Evolutionary conservation across 2,113 vertebrate genomes (phyloP), one percentile per base, ranked within the genome.

Genomic region (Ceratotherium simum): DNA sequence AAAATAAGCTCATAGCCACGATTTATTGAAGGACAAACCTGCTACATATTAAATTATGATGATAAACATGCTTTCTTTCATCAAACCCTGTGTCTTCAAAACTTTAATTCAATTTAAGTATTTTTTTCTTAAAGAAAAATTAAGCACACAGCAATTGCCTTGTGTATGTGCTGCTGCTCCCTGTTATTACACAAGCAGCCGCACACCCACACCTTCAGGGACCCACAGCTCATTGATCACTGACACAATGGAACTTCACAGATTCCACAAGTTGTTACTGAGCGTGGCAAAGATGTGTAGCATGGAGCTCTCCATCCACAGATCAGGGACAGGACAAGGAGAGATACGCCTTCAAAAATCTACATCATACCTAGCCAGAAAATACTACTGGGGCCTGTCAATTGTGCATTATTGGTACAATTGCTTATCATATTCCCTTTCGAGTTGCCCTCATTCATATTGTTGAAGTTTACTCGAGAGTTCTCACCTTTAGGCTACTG

Each of bases 401-500:
- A 97, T 97, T 97, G 60, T 96, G 70, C 21, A 23, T 96, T 93
- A 93, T 92, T 92, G 81, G 73, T 78, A 92, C 79, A 95, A 75
- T 95, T 97, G 96, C 94, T 98, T 91, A 90, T 97, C 96, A 65
- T 67, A 56, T 83, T 96, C 97, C 93, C 95, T 98, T 86, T 92
- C 80, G n/a, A 96, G 91, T 42, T 96, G 9, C 36, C 91, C 1
- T 93, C 23, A 51, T 91, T 87, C 95, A 42, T 72, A 8, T 51
- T 94, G 94, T 51, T 94, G 95, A 94, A 0, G 0, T 92, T 90
- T 65, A 67, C 60, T 83, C 21, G 5, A 33, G 39, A 92, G 11
- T 0, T 0, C 25, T 97, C 95, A 96, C 91, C 0, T 0, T 83
- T 39, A 84, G 39, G 64, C 90, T 94, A 96, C 67, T 91, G 81